Base-by-base conservation (phyloP, 2,113 vertebrate genomes). In the Conger conger region DNA sequence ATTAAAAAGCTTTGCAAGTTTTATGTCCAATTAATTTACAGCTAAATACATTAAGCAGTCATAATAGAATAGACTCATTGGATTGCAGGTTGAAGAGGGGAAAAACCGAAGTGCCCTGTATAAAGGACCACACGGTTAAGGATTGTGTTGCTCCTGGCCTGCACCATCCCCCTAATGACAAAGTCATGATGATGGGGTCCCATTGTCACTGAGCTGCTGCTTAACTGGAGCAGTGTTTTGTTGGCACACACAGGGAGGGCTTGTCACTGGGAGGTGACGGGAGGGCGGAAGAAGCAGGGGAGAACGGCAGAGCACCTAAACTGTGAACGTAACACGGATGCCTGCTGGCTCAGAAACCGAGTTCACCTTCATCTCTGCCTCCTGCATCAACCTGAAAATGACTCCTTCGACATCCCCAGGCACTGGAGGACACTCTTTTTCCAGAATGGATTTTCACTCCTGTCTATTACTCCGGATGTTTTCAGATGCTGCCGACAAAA, bases 401-500 rank as follows among this genome's bases (percentile, higher is more conserved):
- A 3, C 27, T n/a, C 20, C 60, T 73, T 33, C 15, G 1, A 73
- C 9, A 33, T 73, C 63, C 3, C 63, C 63, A 73, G 63, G 63
- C 63, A 30, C 27, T 11, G n/a, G 27, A 73, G n/a, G 63, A n/a
- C 63, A 60, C 7, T 2, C 57, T 20, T 7, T 60, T 60, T 50
- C 45, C 45, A 60, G 7, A 60, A 60, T 60, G 57, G 57, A 2
- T 73, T 73, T 13, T 4, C 27, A 1, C 27, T 27, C 63, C n/a
- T 73, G 27, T 2, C 0, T 9, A 9, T 11, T 11, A 2, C 40
- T 42, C 30, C 68, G 9, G 35, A 76, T 6, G 42, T 83, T n/a
- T 13, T 83, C 30, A 77, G 40, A 8, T 36, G 42, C 82, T 40
- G 7, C 82, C 35, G 63, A 77, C 63, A 79, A 79, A 79, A 79